Evolutionary conservation across 2,888 invertebrate species (phyloP), one percentile per base, ranked within the genome.

Genomic region (Pterostichus niger): DNA sequence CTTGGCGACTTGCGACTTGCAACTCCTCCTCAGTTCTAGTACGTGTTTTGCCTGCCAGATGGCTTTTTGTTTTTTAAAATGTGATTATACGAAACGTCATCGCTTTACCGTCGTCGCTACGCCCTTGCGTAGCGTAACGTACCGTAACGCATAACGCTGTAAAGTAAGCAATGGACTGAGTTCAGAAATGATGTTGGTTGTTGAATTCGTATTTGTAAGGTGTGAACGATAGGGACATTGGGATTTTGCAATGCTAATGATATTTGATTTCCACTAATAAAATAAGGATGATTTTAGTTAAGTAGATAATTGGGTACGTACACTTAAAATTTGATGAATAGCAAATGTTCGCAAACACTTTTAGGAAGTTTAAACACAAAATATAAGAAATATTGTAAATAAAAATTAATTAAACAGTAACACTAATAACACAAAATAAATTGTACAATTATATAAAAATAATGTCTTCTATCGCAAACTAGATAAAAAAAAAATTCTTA

Each of bases 21-120:
- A 15, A 56, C 33, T 75, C 52, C 75, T 52, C 56, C 40, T 73
- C 54, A 44, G 24, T 44, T 54, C 54, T 71, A 44, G 59, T 73
- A 89, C 89, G 89, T 89, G 89, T 88, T 88, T 88, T 86, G 89
- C 88, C 86, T 89, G 87, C 88, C 85, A 86, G 88, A 88, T 87
- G 46, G 61, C 82, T 82, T 49, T 52, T 82, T 75, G 82, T 81
- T 54, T 71, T 64, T 81, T 81, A 79, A 79, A 81, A 73, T 71
- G 81, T 71, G 52, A 81, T 81, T 81, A 81, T 81, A 71, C 54
- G 81, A 81, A 68, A 80, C 59, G 80, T 80, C 80, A 80, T 80
- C 80, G 68, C 68, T 71, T 71, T 71, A 44, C 44, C 31, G 46
- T 44, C 15, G 31, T 46, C 71, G 40, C 52, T 52, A 75, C 52